Percentiles rank a stretch among this genome's conserved stretches.
Evolutionary conservation across 2,113 vertebrate genomes (phyloP).

Genomic region (Rhagologus leucostigma): DNA sequence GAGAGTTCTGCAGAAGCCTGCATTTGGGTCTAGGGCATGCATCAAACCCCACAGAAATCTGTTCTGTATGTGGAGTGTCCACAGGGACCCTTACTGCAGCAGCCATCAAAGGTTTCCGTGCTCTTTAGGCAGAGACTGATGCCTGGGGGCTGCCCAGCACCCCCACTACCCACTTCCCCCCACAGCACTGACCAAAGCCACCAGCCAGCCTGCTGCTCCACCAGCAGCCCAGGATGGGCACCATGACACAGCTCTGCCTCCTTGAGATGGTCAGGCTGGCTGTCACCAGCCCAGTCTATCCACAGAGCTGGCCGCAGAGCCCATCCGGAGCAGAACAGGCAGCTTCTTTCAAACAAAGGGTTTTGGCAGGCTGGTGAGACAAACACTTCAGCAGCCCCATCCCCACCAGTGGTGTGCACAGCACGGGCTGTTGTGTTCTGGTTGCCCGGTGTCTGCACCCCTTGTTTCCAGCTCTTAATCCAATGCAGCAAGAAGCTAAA

Average conservation of each 20-base stretch:
- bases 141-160: not conserved
- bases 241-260: not conserved
- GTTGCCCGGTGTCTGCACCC: not conserved
- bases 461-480: not conserved
- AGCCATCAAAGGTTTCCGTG: not conserved
- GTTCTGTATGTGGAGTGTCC: not conserved
- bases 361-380: not conserved
- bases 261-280: fast-evolving
- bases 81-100: not conserved
- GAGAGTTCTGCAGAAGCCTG: not conserved
- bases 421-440: not conserved
- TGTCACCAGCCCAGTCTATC: fast-evolving
- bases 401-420: fast-evolving
- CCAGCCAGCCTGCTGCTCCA: fast-evolving
- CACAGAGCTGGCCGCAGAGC: fast-evolving
- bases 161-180: not conserved
- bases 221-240: not conserved
- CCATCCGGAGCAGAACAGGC: not conserved
- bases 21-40: not conserved
- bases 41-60: not conserved
- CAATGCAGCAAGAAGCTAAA: conserved; percentile 40
- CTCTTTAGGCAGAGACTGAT: not conserved
- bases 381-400: not conserved
- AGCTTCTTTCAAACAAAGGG: not conserved
- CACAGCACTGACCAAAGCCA: not conserved